Conservation (phyloP, 2,113 vertebrate genomes). For the Ascaphus truei region DNA sequence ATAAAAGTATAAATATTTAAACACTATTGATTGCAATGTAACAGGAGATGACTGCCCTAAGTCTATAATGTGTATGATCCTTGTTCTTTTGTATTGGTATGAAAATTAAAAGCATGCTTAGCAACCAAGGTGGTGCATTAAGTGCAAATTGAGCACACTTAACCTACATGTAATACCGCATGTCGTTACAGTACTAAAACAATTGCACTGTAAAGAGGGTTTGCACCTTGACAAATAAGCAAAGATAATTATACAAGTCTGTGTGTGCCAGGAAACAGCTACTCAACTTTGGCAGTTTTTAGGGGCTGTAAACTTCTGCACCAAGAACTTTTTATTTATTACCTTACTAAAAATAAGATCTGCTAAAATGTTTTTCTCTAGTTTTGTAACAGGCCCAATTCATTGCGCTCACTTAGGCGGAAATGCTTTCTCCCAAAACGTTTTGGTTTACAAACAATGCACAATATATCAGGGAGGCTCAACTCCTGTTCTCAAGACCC, state of each 20-base stretch:
- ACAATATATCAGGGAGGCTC: no score
- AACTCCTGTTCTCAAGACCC: no score
- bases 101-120: conserved; percentile 31
- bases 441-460: no score
- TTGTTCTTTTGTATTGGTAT: conserved; percentile 23
- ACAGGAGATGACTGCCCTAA: conserved; percentile 30
- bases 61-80: conserved; percentile 7
- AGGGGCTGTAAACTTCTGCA: not conserved
- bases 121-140: conserved; percentile 25
- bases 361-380: not conserved
- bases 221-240: conserved; percentile 23
- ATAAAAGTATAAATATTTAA: conserved; percentile 37
- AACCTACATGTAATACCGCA: conserved; percentile 9
- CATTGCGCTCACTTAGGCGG: no score
- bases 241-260: conserved; percentile 19
- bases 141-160: conserved; percentile 26
- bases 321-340: conserved; percentile 4
- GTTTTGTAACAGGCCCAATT: no score
- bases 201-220: no score
- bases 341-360: conserved; percentile 5
- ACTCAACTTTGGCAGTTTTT: not conserved
- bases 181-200: no score
- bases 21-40: conserved; percentile 32
- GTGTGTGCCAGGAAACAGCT: conserved; percentile 10
- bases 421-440: no score